Base-by-base conservation (phyloP, 2,113 vertebrate species). In the Lanius ludovicianus region DNA sequence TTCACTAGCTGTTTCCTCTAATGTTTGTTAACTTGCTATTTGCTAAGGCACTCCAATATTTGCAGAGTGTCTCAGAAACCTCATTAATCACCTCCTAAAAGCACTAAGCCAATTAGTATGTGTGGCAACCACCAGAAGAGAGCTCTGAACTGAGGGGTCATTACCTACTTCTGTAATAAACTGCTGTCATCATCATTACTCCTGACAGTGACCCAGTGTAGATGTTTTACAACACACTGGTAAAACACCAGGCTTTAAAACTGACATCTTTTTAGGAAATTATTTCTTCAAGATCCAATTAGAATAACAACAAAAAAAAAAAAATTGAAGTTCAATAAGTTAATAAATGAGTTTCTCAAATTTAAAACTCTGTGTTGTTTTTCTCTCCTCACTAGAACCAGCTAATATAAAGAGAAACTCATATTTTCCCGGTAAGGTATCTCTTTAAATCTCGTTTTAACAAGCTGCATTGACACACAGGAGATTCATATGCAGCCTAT, bases 21-120 rank as follows among this genome's bases (percentile, higher is more conserved):
- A 74, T 33, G 41, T 55, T 87, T 11, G 5, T 74, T 81, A 81
- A 74, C 64, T 70, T 77, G 49, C 24, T 88, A 12, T 56, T 87
- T 12, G 2, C 53, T 89, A 53, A 84, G 74, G 73, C 37, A 8
- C 28, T 81, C 16, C 53, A 84, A 4, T 63, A 91, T 84, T 82
- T 89, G 77, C 73, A 68, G 74, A 24, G 39, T 71, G 39, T 71
- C 49, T 91, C 69, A 71, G 56, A 87, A 93, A 79, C 27, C 65
- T 78, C 90, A 89, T 82, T 94, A 95, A 87, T 95, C 44, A 68
- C 47, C 87, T 85, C 41, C 69, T 90, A 53, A 84, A 76, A 82
- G 24, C 44, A 49, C 15, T 3, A 7, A 19, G 10, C 46, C 78
- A 76, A 87, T 93, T 85, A 73, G 41, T 23, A 71, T 49, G 65